Percentiles rank a stretch among this genome's conserved stretches.
Evolutionary conservation across 2,797 vertebrate genomes (phyloP).

Genomic region (Discoglossus pictus): DNA sequence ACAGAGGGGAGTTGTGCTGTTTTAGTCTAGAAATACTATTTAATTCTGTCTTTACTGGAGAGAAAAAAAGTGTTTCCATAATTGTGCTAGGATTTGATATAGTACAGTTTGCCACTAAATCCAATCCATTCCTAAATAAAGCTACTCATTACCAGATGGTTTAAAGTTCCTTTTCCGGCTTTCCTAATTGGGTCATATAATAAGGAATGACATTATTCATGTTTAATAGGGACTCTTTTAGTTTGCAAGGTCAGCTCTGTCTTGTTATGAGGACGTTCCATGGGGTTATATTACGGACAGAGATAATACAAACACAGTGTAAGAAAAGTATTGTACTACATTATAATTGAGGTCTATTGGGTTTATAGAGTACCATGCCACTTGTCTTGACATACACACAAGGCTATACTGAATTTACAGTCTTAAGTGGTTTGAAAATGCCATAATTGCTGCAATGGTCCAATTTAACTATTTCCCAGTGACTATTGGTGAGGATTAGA

Average conservation of each 20-base stretch:
- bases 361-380: slow-evolving; percentile 33
- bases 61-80: slow-evolving; percentile 26
- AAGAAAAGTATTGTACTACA: slow-evolving; percentile 13
- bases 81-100: slow-evolving; percentile 32
- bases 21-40: slow-evolving; percentile 33
- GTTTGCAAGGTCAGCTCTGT: slow-evolving; percentile 32
- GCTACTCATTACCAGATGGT: slow-evolving; percentile 26
- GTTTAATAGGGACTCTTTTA: slow-evolving; percentile 38
- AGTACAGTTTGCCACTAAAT: slow-evolving; percentile 28
- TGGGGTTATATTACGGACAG: slow-evolving; percentile 17
- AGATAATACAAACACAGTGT: slow-evolving; percentile 21
- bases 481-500: too few species aligned
- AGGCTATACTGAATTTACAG: slow-evolving; percentile 29
- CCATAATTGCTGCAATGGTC: slow-evolving; percentile 7
- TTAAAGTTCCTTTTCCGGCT: slow-evolving; percentile 34
- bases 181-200: slow-evolving; percentile 39
- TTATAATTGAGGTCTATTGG: slow-evolving; percentile 24
- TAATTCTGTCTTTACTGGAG: slow-evolving; percentile 31
- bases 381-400: slow-evolving; percentile 33
- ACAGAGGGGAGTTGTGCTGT: slow-evolving; percentile 24
- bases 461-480: too few species aligned
- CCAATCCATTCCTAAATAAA: slow-evolving; percentile 36
- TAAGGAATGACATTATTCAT: slow-evolving; percentile 26
- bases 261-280: slow-evolving; percentile 23
- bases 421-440: slow-evolving; percentile 19